A percentile compares a stretch with the other conserved stretches of the same genome.
These are phyloP conservation scores for Irena cyanogastra DNA, from an alignment of 2,113 vertebrate species.

Conservation along the genomic window DNA sequence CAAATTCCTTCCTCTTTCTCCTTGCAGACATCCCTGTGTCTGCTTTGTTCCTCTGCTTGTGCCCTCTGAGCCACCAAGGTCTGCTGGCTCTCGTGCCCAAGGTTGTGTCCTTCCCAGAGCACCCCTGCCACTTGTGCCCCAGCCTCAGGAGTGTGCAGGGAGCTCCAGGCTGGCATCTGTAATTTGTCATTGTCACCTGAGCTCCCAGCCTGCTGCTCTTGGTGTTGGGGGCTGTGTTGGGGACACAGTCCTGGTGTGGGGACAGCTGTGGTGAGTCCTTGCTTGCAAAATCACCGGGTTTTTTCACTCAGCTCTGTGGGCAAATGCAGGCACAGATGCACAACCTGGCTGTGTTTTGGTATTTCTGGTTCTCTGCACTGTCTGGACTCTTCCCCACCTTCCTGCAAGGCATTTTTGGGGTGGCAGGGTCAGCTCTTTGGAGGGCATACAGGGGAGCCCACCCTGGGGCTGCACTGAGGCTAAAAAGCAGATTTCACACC, in stretches of 20 bases:
- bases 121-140: background rate
- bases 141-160: background rate
- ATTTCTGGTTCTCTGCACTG: background rate
- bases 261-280: background rate
- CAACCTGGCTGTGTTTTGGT: background rate
- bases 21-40: background rate
- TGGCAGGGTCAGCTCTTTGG: background rate
- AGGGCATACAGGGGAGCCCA: background rate
- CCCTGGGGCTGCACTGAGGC: background rate
- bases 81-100: background rate
- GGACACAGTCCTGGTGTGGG: background rate
- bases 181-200: background rate
- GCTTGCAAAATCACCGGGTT: background rate
- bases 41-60: fast-evolving
- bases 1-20: background rate
- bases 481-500: background rate
- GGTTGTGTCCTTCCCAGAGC: background rate
- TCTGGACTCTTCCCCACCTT: background rate
- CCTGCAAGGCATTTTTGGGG: background rate
- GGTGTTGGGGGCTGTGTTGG: background rate
- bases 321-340: background rate
- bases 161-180: background rate
- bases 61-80: background rate
- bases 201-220: background rate
- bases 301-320: fast-evolving